Percentiles rank a stretch among this genome's conserved stretches.
Conservation (phyloP, 2,113 vertebrate species). For the Pagrus major region DNA sequence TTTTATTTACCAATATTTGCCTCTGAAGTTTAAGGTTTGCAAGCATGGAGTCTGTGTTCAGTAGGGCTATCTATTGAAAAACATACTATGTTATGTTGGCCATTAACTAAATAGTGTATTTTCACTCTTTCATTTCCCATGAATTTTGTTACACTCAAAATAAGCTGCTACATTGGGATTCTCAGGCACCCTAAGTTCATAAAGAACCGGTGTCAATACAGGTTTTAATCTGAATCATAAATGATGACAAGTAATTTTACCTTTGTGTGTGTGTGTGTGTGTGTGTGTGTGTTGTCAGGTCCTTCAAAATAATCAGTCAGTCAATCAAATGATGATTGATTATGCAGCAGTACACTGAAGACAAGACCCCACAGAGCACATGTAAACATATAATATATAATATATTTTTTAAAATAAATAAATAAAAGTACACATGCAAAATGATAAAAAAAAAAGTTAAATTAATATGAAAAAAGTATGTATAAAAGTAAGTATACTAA, state of each 20-base stretch:
- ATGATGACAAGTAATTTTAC: not conserved
- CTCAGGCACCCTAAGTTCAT: not conserved
- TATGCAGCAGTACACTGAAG: not conserved
- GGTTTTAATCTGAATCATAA: not conserved
- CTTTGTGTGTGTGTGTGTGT: not conserved
- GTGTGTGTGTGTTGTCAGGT: not conserved
- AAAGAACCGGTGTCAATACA: not conserved
- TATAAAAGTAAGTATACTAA: not conserved
- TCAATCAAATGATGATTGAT: not conserved
- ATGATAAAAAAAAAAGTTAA: not conserved
- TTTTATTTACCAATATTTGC: not conserved
- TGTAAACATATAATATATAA: too few species aligned
- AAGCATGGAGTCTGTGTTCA: not conserved
- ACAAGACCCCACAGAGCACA: not conserved
- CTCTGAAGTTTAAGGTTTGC: not conserved
- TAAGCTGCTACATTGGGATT: not conserved
- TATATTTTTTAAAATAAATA: too few species aligned
- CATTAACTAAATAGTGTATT: not conserved
- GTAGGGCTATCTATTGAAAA: not conserved
- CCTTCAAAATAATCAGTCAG: not conserved
- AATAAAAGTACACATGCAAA: not conserved
- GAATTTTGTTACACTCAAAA: not conserved
- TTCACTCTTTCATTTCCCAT: not conserved
- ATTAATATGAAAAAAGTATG: too few species aligned
- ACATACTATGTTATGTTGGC: not conserved